Conservation (phyloP, 1,140 invertebrate genomes). For the Rhopalosiphum maidis region DNA sequence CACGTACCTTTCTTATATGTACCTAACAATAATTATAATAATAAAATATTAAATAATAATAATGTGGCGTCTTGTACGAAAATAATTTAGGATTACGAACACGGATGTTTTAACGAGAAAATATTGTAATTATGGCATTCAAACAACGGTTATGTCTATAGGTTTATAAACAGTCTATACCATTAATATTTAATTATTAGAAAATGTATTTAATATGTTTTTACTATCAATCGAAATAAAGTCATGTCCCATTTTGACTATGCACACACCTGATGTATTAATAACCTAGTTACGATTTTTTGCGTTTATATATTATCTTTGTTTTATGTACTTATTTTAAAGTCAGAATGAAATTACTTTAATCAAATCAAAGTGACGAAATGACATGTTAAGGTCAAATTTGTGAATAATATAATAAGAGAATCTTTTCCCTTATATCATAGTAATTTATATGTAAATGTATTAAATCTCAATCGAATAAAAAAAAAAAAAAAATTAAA, state of each 20-base stretch:
- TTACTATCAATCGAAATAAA: too few relatives aligned
- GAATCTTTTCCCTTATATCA: background rate
- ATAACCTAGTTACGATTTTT: background rate
- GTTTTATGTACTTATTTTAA: too few relatives aligned
- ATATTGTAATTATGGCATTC: background rate
- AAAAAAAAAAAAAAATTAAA: background rate
- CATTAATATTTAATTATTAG: background rate
- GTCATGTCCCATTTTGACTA: too few relatives aligned
- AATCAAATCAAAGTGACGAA: background rate
- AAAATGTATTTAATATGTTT: too few relatives aligned
- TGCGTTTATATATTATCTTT: background rate
- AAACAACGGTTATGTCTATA: background rate
- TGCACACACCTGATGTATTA: background rate
- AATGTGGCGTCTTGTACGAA: background rate
- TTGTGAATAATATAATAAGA: background rate
- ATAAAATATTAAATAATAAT: background rate
- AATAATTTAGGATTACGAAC: background rate
- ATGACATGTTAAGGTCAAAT: background rate
- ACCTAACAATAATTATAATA: background rate
- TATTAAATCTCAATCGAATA: background rate
- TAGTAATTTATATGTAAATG: constrained; percentile 5
- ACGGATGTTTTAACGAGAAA: background rate
- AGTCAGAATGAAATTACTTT: background rate
- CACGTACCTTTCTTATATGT: background rate
- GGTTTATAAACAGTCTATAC: background rate